A percentile compares a stretch with the other conserved stretches of the same genome.
These are phyloP conservation scores for Podarcis siculus DNA, from an alignment of 2,797 vertebrate genomes.

Conservation along the genomic window DNA sequence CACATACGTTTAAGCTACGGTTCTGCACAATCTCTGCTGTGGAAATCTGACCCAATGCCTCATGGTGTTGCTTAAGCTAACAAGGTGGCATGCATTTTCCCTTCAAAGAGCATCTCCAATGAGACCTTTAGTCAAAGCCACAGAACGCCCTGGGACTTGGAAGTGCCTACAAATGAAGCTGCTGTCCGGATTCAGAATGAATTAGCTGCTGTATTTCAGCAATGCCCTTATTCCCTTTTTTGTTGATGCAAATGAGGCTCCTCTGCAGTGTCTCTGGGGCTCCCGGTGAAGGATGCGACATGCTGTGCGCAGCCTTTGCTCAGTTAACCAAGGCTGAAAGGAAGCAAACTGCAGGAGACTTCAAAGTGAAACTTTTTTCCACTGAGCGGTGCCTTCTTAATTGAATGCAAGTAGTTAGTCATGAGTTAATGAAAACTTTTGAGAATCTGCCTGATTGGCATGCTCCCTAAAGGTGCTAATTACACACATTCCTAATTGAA, in stretches of 20 bases:
- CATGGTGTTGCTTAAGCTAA: background rate
- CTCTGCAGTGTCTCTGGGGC: background rate
- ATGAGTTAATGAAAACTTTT: background rate
- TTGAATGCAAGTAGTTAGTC: background rate
- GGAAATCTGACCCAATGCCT: slow-evolving; percentile 1
- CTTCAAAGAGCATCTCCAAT: slow-evolving; percentile 5
- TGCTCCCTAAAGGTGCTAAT: slow-evolving; percentile 6
- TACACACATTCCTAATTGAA: background rate
- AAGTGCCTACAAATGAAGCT: background rate
- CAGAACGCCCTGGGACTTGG: background rate
- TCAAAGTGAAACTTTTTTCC: slow-evolving; percentile 27
- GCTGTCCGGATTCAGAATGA: slow-evolving; percentile 1
- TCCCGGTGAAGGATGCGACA: background rate
- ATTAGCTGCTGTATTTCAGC: background rate
- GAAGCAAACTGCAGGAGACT: slow-evolving; percentile 5
- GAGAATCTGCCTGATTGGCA: background rate
- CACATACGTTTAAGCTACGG: background rate
- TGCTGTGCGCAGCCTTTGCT: background rate
- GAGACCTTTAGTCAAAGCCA: slow-evolving; percentile 17
- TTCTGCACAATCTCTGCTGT: background rate
- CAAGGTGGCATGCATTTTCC: background rate
- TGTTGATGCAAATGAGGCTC: slow-evolving; percentile 7
- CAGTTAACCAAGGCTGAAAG: slow-evolving; percentile 26
- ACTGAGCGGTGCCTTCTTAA: background rate
- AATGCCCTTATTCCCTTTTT: background rate